Conservation (phyloP, 2,888 invertebrate species). For the Ariolimax columbianus region DNA sequence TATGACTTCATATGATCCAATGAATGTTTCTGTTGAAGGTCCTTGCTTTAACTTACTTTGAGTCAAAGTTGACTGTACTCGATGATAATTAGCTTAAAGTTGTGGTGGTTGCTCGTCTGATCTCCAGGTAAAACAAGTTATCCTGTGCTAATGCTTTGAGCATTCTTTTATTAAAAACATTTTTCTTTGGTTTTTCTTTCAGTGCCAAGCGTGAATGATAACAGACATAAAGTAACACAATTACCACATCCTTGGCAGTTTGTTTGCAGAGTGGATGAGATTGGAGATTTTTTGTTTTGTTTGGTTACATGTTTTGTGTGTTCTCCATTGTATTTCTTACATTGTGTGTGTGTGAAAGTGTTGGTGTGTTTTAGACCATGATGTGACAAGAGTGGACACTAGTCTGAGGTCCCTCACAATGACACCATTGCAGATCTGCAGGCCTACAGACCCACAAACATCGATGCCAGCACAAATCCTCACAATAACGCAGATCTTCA, state of each 20-base stretch:
- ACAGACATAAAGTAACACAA: not conserved
- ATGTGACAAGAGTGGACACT: not conserved
- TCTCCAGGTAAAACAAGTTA: not conserved
- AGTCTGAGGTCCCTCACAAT: no score
- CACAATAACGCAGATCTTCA: no score
- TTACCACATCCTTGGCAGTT: not conserved
- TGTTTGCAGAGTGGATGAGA: constrained; percentile 20
- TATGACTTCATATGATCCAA: no score
- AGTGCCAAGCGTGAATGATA: constrained; percentile 41
- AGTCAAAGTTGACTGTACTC: not conserved
- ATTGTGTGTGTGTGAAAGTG: not conserved
- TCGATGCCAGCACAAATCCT: no score
- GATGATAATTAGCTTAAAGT: not conserved
- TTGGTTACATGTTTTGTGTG: not conserved
- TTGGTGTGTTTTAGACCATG: not conserved
- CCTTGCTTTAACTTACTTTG: no score
- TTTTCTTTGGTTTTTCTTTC: not conserved
- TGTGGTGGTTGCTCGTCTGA: not conserved
- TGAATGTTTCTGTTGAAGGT: no score
- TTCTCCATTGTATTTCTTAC: not conserved
- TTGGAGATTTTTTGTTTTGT: not conserved
- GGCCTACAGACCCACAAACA: no score
- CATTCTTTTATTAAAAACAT: not conserved
- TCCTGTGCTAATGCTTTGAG: not conserved
- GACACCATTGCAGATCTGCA: no score